A percentile compares a stretch with the other conserved stretches of the same genome.
These are phyloP conservation scores for Sarcophaga bullata DNA, from an alignment of 1,140 invertebrate species.

Conservation along the genomic window DNA sequence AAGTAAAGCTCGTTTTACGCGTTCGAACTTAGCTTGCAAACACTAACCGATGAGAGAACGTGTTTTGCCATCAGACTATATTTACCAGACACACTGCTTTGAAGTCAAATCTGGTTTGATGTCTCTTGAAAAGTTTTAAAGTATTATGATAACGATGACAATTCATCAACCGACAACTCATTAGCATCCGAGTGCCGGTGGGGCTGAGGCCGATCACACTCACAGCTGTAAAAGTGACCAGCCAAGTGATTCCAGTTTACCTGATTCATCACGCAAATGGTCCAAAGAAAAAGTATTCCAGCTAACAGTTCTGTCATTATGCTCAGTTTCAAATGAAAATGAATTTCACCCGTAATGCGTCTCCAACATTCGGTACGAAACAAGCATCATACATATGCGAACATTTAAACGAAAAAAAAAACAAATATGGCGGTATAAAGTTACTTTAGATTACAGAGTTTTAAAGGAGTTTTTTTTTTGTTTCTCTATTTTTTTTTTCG, in stretches of 20 bases:
- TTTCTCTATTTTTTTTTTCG: too few relatives aligned
- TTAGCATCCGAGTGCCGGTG: constrained; percentile 14
- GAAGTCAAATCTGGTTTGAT: too few relatives aligned
- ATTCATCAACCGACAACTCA: neutral
- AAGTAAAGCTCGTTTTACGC: too few relatives aligned
- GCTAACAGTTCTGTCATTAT: constrained; percentile 52
- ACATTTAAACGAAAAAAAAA: neutral
- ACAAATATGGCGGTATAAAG: constrained; percentile 20
- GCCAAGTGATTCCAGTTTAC: constrained; percentile 59
- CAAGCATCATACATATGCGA: neutral
- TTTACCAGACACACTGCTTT: too few relatives aligned
- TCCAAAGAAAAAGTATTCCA: constrained; percentile 66
- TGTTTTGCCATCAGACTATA: too few relatives aligned
- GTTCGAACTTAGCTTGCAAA: too few relatives aligned
- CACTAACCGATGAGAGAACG: too few relatives aligned
- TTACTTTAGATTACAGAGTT: constrained; percentile 11
- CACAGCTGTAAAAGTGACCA: constrained; percentile 45
- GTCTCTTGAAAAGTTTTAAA: too few relatives aligned
- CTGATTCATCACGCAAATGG: constrained; percentile 62
- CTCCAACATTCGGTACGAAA: neutral
- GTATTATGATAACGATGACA: too few relatives aligned
- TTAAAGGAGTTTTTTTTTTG: neutral
- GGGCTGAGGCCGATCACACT: constrained; percentile 42
- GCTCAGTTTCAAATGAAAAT: neutral
- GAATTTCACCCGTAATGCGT: neutral